Evolutionary conservation across 2,113 vertebrate species (phyloP), one percentile per base, ranked within the genome.

Genomic region (Ctenodactylus gundi): DNA sequence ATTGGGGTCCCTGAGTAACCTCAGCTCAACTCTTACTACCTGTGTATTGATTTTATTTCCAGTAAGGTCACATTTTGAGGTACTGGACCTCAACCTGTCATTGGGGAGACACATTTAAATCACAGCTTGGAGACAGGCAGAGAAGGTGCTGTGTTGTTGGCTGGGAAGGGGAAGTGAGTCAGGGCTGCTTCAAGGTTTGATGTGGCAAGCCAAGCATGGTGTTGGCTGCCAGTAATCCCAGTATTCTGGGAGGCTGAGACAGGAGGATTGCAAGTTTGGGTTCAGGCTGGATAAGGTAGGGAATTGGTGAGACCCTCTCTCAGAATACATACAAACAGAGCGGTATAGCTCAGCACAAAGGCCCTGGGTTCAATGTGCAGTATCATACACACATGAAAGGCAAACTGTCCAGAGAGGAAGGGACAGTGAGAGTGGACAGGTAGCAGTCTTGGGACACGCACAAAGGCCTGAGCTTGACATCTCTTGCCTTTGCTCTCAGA

Each of bases 11-110:
- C 29, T 31, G 27, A 1, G 3, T 0, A 5, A 9, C 15, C 67
- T 31, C 68, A 14, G 6, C 6, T 17, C 3, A 3, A 23, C 21
- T 11, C 13, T 1, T 3, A 10, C 29, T 21, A 10, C 29, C 6
- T 85, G 44, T 44, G 13, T 51, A 39, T 57, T 58, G 67, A 58
- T 1, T 31, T 18, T 21, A 0, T 73, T 83, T 78, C 23, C 4
- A 85, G 21, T 76, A 39, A 14, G 87, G 12, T 46, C 5, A 2
- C 15, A 0, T 75, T n/a, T 13, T 55, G 62, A 39, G 85, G 18
- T 31, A 0, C 93, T 49, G 17, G 58, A n/a, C 55, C 64, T 81
- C 7, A 23, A 0, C 13, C 1, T 76, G 13, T 44, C 27, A 41
- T 55, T 44, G 31, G 6, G 70, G 27, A 29, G 41, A 39, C 39